Evolutionary conservation across 1,140 invertebrate species (phyloP).

Genomic region (Drusus annulatus): DNA sequence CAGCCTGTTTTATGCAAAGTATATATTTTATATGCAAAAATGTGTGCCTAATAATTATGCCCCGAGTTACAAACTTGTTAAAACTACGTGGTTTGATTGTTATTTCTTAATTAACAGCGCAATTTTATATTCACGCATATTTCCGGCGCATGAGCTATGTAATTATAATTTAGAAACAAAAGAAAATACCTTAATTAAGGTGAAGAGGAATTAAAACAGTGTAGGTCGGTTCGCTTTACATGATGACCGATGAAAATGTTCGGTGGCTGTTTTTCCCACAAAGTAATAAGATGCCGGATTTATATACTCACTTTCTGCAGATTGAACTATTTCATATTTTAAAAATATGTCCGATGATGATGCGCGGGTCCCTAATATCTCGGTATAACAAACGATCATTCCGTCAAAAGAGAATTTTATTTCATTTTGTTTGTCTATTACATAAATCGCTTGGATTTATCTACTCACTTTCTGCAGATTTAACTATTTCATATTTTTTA

Average conservation of each 20-base stretch:
- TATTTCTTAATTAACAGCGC: slow-evolving; percentile 37
- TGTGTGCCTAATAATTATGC: slow-evolving; percentile 20
- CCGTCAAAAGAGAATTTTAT: no score
- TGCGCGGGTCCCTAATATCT: no score
- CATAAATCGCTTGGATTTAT: no score
- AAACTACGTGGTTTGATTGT: slow-evolving; percentile 26
- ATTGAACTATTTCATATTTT: no score
- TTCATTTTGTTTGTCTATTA: no score
- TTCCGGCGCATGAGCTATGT: slow-evolving; percentile 14
- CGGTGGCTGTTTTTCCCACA: no score
- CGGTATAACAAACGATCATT: no score
- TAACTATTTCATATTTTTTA: no score
- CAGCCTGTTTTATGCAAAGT: slow-evolving; percentile 17
- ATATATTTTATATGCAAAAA: slow-evolving; percentile 30
- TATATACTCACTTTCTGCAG: no score
- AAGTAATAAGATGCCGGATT: no score
- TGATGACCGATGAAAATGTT: not conserved
- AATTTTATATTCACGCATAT: slow-evolving; percentile 23
- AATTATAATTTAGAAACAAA: slow-evolving; percentile 7
- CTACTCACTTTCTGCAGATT: no score
- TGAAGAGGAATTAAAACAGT: not conserved
- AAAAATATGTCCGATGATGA: no score
- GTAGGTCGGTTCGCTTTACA: not conserved
- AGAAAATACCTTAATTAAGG: slow-evolving; percentile 27
- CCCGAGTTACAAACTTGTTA: slow-evolving; percentile 16